Base-by-base conservation (phyloP, 2,888 invertebrate genomes). In the Melanostoma mellinum region DNA sequence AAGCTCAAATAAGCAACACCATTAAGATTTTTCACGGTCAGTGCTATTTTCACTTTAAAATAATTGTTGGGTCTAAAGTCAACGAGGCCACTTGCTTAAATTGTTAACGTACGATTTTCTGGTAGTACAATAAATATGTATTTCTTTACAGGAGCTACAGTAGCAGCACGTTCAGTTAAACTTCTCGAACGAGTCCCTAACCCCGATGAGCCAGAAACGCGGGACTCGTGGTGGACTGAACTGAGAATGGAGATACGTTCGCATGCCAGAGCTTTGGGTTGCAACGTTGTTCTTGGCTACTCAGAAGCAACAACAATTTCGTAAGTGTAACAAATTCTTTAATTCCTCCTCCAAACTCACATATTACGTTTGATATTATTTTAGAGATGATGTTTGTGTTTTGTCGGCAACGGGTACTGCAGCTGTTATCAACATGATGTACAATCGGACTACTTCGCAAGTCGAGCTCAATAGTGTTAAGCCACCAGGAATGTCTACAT, bases 181-280 rank as follows among this genome's bases (percentile, higher is more conserved):
- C 91, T 97, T 36, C 91, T 97, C 53, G 96, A 96, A 89, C 93
- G 96, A 86, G 95, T 96, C 74, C 94, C 95, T 53, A 96, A 96
- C 91, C 93, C 95, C 63, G 97, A 98, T 87, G 98, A 98, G 90
- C 96, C 97, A 10, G 97, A 97, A 89, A 95, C 96, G 3, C 93
- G 98, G 50, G 98, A 98, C 88, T 95, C 96, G 1, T 99, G 99
- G 98, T 99, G 99, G 99, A 97, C 96, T 0, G 98, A 99, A 92
- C 93, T 99, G 33, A 92, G 99, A 61, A 97, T 97, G 90, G 99
- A 99, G 93, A 95, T 99, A 74, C 93, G 98, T 0, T 97, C 98
- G 3, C 99, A 99, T 90, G 97, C 97, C 4, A 93, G 97, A 46
- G 96, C 98, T 1, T 92, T 99, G 85, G 96, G 97, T 8, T 99